phyloP scores from a whole-genome alignment of 2,113 vertebrate genomes.

The Morone chrysops region DNA sequence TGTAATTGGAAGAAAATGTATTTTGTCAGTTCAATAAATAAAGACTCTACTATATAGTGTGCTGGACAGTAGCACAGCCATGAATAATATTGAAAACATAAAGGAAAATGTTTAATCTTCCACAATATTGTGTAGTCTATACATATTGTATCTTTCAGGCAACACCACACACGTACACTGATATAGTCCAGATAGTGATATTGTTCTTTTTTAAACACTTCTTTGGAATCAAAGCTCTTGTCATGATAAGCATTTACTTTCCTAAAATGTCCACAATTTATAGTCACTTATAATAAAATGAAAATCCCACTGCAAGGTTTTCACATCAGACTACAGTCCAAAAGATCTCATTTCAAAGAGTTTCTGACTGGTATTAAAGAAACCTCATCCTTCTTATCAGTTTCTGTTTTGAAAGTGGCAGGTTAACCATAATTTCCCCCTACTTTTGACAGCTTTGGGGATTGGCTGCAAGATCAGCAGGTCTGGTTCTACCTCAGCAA shows the following conservation, averaged over 20 bases:
- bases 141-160: not conserved
- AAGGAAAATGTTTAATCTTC: not conserved
- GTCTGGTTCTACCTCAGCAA: slow-evolving; percentile 28
- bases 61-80: not conserved
- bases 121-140: not conserved
- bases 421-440: slow-evolving; percentile 45
- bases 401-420: slow-evolving; percentile 37
- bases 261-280: no score
- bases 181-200: not conserved
- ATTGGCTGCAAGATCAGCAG: slow-evolving; percentile 19
- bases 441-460: slow-evolving; percentile 29
- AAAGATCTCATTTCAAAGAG: slow-evolving; percentile 31
- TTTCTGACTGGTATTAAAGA: slow-evolving; percentile 47
- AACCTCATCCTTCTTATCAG: slow-evolving; percentile 30
- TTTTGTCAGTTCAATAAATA: not conserved
- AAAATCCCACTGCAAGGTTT: slow-evolving; percentile 8
- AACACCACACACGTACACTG: not conserved
- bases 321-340: slow-evolving; percentile 14
- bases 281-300: no score
- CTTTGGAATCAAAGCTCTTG: no score
- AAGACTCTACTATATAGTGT: not conserved
- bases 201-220: no score
- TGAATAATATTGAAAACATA: not conserved
- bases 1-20: not conserved
- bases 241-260: no score